Evolutionary conservation across 1,140 invertebrate species (phyloP).

Genomic region (Gerris buenoi): DNA sequence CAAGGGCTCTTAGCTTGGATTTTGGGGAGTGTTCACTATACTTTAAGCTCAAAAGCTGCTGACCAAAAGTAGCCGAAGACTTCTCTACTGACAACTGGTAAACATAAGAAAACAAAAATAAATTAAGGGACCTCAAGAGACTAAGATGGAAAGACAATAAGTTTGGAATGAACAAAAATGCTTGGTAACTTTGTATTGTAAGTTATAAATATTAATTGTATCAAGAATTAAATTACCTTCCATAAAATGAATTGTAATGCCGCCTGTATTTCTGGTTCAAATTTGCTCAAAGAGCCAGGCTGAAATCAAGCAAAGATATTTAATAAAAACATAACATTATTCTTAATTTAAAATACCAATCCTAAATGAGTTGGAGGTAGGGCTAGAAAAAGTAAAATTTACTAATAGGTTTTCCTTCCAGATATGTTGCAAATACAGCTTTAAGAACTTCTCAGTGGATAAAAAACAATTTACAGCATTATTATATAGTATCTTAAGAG

Average conservation of each 20-base stretch:
- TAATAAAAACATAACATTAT: too few relatives aligned
- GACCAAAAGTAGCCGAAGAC: constrained; percentile 10
- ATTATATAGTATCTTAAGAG: too few relatives aligned
- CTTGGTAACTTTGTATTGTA: not conserved
- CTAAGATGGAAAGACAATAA: not conserved
- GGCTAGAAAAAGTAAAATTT: too few relatives aligned
- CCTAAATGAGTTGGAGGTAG: too few relatives aligned
- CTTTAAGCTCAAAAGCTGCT: constrained; percentile 10
- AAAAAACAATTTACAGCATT: too few relatives aligned
- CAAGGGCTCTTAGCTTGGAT: constrained; percentile 5
- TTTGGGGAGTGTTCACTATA: not conserved
- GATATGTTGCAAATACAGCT: too few relatives aligned
- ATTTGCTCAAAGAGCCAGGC: not conserved
- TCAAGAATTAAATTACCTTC: not conserved
- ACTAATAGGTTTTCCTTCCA: too few relatives aligned
- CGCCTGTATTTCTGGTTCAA: not conserved
- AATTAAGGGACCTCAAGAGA: not conserved
- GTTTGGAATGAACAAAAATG: not conserved
- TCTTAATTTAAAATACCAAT: too few relatives aligned
- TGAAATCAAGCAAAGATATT: too few relatives aligned
- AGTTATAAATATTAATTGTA: too few relatives aligned
- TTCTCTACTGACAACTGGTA: constrained; percentile 13
- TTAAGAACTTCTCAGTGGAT: too few relatives aligned
- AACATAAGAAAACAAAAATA: not conserved
- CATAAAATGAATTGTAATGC: not conserved